phyloP scores from a whole-genome alignment of 2,797 vertebrate species.

The Crax fasciolata region DNA sequence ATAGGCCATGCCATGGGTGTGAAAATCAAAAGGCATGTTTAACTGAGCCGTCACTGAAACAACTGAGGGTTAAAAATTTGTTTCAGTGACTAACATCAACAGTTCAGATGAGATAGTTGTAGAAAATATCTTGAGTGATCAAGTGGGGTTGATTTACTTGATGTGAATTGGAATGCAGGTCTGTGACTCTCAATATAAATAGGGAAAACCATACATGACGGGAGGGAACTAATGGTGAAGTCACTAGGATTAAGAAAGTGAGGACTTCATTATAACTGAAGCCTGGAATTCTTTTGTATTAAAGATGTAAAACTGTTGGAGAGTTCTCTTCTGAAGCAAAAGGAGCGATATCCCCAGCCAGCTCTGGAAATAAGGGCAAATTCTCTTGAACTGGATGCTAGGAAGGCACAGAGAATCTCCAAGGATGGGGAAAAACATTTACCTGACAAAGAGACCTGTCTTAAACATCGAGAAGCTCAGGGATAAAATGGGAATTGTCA shows the following conservation, averaged over 20 bases:
- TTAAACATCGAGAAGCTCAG: neutral
- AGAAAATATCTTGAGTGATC: neutral
- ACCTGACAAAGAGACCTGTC: neutral
- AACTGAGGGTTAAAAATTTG: neutral
- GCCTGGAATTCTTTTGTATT: neutral
- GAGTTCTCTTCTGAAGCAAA: neutral
- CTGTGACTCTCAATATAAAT: neutral
- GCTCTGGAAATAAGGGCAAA: neutral
- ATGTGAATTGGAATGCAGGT: neutral
- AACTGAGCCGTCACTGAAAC: neutral
- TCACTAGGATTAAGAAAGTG: neutral
- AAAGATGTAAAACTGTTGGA: neutral
- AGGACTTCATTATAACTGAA: neutral
- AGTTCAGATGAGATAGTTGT: neutral
- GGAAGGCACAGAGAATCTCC: neutral
- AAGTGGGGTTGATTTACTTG: neutral
- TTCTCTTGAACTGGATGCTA: neutral
- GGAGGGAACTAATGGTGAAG: neutral
- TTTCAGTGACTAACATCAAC: neutral
- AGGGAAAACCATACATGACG: neutral
- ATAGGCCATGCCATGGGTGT: neutral
- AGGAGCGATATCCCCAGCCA: neutral
- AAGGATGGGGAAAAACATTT: neutral
- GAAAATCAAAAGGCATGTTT: conserved; percentile 8
- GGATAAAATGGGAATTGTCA: neutral